Evolutionary conservation across 2,113 vertebrate species (phyloP).

Genomic region (Podarcis raffonei): DNA sequence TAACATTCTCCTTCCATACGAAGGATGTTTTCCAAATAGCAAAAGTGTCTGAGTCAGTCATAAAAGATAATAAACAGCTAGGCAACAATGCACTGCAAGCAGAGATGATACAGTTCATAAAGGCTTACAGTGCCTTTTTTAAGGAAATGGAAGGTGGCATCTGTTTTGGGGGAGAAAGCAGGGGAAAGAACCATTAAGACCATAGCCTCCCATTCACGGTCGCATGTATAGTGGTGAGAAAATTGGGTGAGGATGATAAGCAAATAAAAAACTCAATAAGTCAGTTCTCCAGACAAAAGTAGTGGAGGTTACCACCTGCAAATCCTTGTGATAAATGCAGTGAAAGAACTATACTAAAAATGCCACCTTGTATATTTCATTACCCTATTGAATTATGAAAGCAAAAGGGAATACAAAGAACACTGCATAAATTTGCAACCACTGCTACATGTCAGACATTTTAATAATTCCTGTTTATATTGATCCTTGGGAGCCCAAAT

Average conservation of each 20-base stretch:
- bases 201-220: background rate
- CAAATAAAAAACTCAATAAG: background rate
- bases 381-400: background rate
- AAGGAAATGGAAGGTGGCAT: background rate
- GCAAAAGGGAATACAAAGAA: background rate
- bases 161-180: background rate
- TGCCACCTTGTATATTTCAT: background rate
- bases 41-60: constrained; percentile 25
- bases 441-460: background rate
- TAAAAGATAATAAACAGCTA: constrained; percentile 23
- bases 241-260: background rate
- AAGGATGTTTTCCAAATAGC: constrained; percentile 39
- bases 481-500: background rate
- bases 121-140: background rate
- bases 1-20: constrained; percentile 46
- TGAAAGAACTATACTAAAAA: background rate
- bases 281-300: background rate
- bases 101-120: constrained; percentile 7
- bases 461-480: background rate
- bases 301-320: background rate
- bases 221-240: constrained; percentile 5
- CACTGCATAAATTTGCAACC: background rate
- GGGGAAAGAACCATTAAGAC: too few species aligned
- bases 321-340: accelerated
- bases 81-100: constrained; percentile 12